Base-by-base conservation (phyloP, 2,797 vertebrate species). In the Coreius guichenoti region DNA sequence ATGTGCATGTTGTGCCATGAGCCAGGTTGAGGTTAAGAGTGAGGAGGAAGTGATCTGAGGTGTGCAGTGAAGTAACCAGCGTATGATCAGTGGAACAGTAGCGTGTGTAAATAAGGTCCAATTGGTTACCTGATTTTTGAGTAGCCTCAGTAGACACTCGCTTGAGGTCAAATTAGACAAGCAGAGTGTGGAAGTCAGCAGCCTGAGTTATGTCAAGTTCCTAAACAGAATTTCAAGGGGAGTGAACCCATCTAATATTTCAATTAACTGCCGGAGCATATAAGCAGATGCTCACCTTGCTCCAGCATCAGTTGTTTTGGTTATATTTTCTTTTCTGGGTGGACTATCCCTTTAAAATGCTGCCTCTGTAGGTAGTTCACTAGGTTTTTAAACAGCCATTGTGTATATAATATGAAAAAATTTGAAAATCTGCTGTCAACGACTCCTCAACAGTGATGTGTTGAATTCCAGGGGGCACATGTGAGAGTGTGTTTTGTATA, bases 401-500 rank as follows among this genome's bases (percentile, higher is more conserved):
- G n/a, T 63, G 81, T 49, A n/a, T 39, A 26, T 8, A 77, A 36
- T 26, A 17, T n/a, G 23, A 43, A 26, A 33, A 39, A 39, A 43
- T 0, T 0, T 17, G 31, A 80, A 33, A 80, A 69, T 75, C 13
- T 36, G 16, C 73, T 54, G 67, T 58, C 56, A 51, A 14, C 39
- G 56, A 70, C 58, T 61, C 61, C 29, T 87, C 73, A 84, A 33
- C 39, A 82, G 43, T 31, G 77, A 79, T 61, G n/a, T 45, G 73
- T 61, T 82, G 65, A 65, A 78, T 84, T 82, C 51, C 49, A 81
- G 58, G 33, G 68, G 49, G 39, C 65, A 79, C 69, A 68, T 81
- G 54, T 43, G 76, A 82, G 63, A 77, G 63, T 63, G 36, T 87
- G 75, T 87, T 87, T 36, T 43, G 56, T 78, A 65, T 72, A 72